Base-by-base conservation (phyloP, 2,113 vertebrate genomes). In the Cnemophilus loriae region DNA sequence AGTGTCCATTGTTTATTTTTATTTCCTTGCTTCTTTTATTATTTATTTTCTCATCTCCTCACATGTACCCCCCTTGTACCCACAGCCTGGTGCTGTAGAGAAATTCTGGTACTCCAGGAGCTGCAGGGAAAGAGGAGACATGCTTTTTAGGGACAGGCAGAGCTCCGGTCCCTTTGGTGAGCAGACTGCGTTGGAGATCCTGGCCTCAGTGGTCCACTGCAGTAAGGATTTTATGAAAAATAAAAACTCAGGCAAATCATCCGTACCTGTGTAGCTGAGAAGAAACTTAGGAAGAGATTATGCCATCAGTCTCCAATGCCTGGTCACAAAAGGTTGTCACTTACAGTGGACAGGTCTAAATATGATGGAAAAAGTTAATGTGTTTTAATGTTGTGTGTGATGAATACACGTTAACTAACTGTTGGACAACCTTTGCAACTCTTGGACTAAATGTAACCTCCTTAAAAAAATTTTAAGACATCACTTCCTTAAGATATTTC, bases 41-140 rank as follows among this genome's bases (percentile, higher is more conserved):
- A 10, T 53, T 82, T 71, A 14, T 84, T 84, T 93, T 74, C 16
- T 69, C 5, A 18, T 30, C 20, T 80, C 9, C 17, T 41, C 32
- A 42, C 1, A 1, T 50, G 39, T 53, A 50, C 7, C 19, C 1
- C 2, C 3, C 5, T 50, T 42, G 9, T 12, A 52, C 5, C 4
- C 8, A 17, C 33, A 61, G 3, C 7, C 13, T 35, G 4, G 3
- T 70, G 30, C 46, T 90, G 6, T 32, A 78, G 35, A 20, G 71
- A 75, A 76, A 7, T 11, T 47, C 18, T 85, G 12, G 30, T 41
- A 92, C 8, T 11, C 16, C 24, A 49, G 67, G 14, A 71, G 4
- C 15, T 79, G 14, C 2, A 2, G 17, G 7, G 18, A 55, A 70
- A 42, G 26, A 70, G 32, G 9, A 60, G 28, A 37, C 5, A 60